Evolutionary conservation across 1,140 invertebrate genomes (phyloP).

Genomic region (Oryctes rhinoceros): DNA sequence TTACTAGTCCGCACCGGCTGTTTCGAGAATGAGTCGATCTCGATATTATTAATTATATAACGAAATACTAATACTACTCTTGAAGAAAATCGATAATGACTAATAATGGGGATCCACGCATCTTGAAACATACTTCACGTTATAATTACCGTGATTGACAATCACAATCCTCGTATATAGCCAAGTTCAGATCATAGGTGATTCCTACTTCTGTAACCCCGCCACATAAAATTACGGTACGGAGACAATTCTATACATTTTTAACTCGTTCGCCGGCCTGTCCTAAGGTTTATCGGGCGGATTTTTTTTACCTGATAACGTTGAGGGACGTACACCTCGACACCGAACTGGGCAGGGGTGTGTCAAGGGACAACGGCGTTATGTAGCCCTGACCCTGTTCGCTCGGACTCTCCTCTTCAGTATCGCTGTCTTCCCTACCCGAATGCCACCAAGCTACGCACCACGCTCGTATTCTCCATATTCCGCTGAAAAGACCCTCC

Average conservation of each 20-base stretch:
- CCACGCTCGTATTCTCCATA: constrained; percentile 71
- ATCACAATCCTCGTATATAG: too few species aligned
- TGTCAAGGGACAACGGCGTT: constrained; percentile 86
- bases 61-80: too few species aligned
- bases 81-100: too few species aligned
- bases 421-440: constrained; percentile 80
- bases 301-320: constrained; percentile 67
- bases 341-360: constrained; percentile 82
- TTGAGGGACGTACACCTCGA: constrained; percentile 85
- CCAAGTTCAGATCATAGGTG: too few species aligned
- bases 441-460: constrained; percentile 88
- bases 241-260: background rate
- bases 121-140: too few species aligned
- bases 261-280: background rate
- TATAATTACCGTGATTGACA: too few species aligned
- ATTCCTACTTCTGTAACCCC: too few species aligned
- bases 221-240: too few species aligned
- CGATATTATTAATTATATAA: too few species aligned
- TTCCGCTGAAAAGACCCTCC: constrained; percentile 51
- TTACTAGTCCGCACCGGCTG: too few species aligned
- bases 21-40: too few species aligned
- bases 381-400: constrained; percentile 77
- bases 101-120: too few species aligned
- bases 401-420: constrained; percentile 72
- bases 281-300: background rate